These are phyloP conservation scores for Antedon mediterranea DNA, from an alignment of 53 echinoderm and acorn worm genomes.

Conservation along the genomic window DNA sequence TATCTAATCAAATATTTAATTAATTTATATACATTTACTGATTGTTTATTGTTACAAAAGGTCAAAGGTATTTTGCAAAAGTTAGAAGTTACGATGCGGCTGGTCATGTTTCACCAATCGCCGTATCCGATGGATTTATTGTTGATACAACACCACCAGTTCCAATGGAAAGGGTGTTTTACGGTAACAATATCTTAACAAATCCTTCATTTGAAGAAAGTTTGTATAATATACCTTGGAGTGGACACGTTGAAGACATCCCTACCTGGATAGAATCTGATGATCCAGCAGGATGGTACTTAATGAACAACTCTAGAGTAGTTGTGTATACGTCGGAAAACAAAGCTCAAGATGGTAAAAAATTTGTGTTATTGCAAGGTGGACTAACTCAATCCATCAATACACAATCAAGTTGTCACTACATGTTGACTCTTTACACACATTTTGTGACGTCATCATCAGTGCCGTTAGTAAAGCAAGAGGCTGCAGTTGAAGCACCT, in stretches of 20 bases:
- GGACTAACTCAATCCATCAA: too few species aligned
- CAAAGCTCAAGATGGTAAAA: too few species aligned
- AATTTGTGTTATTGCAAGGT: too few species aligned
- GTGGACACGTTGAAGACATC: too few species aligned
- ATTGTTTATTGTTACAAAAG: constrained; percentile 11
- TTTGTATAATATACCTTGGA: too few species aligned
- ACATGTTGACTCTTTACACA: constrained; percentile 9
- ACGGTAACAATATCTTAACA: constrained; percentile 15
- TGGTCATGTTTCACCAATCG: background rate
- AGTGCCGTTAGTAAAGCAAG: constrained; percentile 21
- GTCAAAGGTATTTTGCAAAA: constrained; percentile 14
- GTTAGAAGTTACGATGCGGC: constrained; percentile 20
- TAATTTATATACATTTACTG: background rate
- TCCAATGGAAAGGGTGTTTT: background rate
- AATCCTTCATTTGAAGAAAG: too few species aligned
- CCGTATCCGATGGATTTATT: too few species aligned
- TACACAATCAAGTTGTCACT: constrained; percentile 14
- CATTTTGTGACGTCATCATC: constrained; percentile 13
- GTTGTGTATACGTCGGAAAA: too few species aligned
- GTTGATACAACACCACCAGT: constrained; percentile 26
- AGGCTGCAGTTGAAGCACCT: constrained; percentile 26
- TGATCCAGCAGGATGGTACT: too few species aligned
- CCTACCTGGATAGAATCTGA: too few species aligned
- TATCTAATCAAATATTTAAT: too few species aligned
- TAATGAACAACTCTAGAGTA: too few species aligned